Conservation (phyloP, 2,888 invertebrate species). For the Eilema sororculum region DNA sequence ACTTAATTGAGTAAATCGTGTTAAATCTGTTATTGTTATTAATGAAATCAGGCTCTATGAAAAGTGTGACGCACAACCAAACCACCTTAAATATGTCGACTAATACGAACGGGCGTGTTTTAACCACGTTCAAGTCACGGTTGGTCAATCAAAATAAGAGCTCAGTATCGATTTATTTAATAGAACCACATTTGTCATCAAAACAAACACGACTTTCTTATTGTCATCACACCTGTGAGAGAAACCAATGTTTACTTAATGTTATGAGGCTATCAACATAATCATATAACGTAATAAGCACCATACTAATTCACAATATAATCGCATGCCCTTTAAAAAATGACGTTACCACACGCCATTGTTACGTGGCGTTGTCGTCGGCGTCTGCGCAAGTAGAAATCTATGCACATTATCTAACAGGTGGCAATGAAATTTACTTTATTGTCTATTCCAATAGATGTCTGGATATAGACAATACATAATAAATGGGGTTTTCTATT, state of each 20-base stretch:
- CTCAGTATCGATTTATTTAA: background rate
- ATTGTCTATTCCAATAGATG: conserved; percentile 30
- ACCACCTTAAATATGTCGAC: background rate
- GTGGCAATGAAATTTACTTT: conserved; percentile 27
- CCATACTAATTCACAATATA: conserved; percentile 20
- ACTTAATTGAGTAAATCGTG: too few species aligned
- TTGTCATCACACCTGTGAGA: conserved; percentile 6
- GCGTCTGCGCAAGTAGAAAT: conserved; percentile 21
- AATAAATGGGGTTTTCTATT: background rate
- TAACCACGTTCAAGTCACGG: background rate
- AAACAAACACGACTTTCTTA: background rate
- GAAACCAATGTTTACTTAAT: conserved; percentile 8
- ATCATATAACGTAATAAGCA: conserved; percentile 16
- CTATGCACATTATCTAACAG: conserved; percentile 24
- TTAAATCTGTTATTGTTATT: too few species aligned
- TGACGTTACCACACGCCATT: conserved; percentile 19
- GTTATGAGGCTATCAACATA: conserved; percentile 12
- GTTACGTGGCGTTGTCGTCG: conserved; percentile 18
- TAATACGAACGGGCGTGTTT: background rate
- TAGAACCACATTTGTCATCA: background rate
- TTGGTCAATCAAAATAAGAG: background rate
- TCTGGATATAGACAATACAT: conserved; percentile 16
- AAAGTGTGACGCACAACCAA: background rate
- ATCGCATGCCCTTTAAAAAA: conserved; percentile 25
- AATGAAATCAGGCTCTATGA: background rate